Evolutionary conservation across 2,888 invertebrate genomes (phyloP).

Genomic region (Dendrolimus houi): DNA sequence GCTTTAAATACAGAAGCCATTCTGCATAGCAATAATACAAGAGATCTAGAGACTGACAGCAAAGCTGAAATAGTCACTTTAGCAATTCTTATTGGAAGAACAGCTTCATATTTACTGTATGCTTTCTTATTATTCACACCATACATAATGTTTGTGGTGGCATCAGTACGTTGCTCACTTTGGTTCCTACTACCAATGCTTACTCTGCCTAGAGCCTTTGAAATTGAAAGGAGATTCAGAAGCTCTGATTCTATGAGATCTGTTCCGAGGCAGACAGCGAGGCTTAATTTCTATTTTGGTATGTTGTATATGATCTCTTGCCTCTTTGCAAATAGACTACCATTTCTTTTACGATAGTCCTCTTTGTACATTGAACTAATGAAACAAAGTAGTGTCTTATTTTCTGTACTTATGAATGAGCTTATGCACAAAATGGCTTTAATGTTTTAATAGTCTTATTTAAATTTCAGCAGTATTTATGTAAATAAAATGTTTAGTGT

Average conservation of each 20-base stretch:
- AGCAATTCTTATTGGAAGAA: constrained; percentile 94
- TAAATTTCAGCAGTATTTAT: neutral
- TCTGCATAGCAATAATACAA: constrained; percentile 95
- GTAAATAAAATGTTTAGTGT: neutral
- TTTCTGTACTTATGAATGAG: constrained; percentile 1
- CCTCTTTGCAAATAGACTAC: constrained; percentile 80
- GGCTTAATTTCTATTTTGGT: constrained; percentile 93
- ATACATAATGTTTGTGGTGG: constrained; percentile 91
- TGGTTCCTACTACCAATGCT: constrained; percentile 94
- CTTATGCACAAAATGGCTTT: constrained; percentile 1
- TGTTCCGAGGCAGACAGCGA: constrained; percentile 92
- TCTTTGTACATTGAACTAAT: constrained; percentile 1
- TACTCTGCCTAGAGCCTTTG: constrained; percentile 92
- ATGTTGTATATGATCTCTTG: constrained; percentile 92
- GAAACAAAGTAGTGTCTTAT: neutral
- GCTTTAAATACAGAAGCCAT: constrained; percentile 97
- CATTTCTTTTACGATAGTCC: constrained; percentile 65
- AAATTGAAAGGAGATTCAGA: constrained; percentile 92
- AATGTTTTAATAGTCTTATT: neutral
- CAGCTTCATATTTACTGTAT: constrained; percentile 93
- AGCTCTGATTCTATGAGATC: constrained; percentile 84
- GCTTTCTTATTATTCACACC: constrained; percentile 93
- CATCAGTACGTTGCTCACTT: constrained; percentile 87
- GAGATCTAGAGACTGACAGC: constrained; percentile 92
- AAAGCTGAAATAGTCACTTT: constrained; percentile 95